Percentiles rank a stretch among this genome's conserved stretches.
phyloP scores from a whole-genome alignment of 2,888 invertebrate species.

The Zootermopsis nevadensis region DNA sequence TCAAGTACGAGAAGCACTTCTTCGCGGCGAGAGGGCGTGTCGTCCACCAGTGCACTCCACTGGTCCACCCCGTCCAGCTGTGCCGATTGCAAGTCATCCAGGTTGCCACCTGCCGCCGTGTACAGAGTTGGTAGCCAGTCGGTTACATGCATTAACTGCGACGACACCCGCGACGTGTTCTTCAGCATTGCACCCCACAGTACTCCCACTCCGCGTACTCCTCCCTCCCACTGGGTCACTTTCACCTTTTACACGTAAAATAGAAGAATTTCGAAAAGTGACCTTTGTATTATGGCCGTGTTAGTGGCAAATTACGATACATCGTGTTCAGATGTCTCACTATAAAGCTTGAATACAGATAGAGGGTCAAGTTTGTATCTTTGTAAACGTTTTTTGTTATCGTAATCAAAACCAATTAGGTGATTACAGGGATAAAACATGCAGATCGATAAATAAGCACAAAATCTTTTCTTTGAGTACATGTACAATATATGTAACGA shows the following conservation, averaged over 20 bases:
- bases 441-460: no score
- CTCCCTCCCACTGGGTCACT: slow-evolving; percentile 67
- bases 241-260: slow-evolving; percentile 54
- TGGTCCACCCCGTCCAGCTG: slow-evolving; percentile 76
- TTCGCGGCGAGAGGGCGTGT: slow-evolving; percentile 66
- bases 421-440: no score
- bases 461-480: no score
- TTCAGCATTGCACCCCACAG: slow-evolving; percentile 65
- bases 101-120: slow-evolving; percentile 59
- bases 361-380: no score
- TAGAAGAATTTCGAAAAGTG: no score
- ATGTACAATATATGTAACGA: no score
- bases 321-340: not conserved
- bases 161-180: slow-evolving; percentile 60
- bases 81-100: slow-evolving; percentile 55
- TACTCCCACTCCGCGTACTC: slow-evolving; percentile 65
- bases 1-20: slow-evolving; percentile 80
- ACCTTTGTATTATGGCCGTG: no score
- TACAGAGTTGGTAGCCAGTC: slow-evolving; percentile 69
- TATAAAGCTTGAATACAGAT: no score
- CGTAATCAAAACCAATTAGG: no score
- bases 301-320: no score
- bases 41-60: slow-evolving; percentile 72
- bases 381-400: no score
- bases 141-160: slow-evolving; percentile 65